Evolutionary conservation across 2,888 invertebrate species (phyloP).

Genomic region (Cosmia pyralina): DNA sequence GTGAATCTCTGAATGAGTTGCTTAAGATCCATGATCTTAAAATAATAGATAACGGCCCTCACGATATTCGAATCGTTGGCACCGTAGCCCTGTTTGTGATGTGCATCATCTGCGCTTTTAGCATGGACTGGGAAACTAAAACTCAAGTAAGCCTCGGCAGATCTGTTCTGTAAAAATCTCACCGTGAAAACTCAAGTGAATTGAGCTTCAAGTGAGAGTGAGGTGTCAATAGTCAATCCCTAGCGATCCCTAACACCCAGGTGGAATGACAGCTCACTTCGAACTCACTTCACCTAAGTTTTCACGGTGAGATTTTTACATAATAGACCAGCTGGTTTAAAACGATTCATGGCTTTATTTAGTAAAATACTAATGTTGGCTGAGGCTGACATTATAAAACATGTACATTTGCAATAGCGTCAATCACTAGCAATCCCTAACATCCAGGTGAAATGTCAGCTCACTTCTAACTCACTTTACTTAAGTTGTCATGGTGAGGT

Average conservation of each 20-base stretch:
- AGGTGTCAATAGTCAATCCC: too few relatives aligned
- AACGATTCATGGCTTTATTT: not conserved
- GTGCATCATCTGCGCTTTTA: conserved; percentile 96
- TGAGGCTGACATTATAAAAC: not conserved
- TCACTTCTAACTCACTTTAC: not conserved
- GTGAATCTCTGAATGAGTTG: conserved; percentile 96
- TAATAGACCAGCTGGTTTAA: not conserved
- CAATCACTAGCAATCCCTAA: too few relatives aligned
- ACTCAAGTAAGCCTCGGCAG: conserved; percentile 89
- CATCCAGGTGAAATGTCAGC: not conserved
- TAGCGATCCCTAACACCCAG: too few relatives aligned
- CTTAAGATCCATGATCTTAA: conserved; percentile 91
- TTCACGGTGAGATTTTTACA: too few relatives aligned
- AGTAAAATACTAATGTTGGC: not conserved
- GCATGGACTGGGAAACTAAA: conserved; percentile 99
- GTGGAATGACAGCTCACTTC: too few relatives aligned
- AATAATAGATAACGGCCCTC: conserved; percentile 92
- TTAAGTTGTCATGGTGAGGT: not conserved
- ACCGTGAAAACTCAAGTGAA: too few relatives aligned
- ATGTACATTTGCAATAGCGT: not conserved
- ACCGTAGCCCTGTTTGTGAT: conserved; percentile 93
- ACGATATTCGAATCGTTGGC: conserved; percentile 96
- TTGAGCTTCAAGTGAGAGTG: too few relatives aligned
- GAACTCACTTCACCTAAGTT: too few relatives aligned
- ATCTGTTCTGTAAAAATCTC: too few relatives aligned